Conservation (phyloP, 2,888 invertebrate species). For the Tryphoninae sp. region DNA sequence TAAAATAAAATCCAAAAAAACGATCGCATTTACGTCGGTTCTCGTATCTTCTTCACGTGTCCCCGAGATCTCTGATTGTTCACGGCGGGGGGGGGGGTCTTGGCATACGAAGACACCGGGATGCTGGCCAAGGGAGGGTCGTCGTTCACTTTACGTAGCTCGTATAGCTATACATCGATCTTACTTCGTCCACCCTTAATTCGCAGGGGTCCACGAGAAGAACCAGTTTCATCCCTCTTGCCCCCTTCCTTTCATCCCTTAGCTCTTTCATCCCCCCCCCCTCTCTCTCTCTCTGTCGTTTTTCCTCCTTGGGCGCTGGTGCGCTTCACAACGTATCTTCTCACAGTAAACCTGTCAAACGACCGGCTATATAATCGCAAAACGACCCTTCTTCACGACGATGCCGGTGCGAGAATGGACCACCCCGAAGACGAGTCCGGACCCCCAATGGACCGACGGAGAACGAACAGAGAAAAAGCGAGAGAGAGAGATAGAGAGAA, state of each 20-base stretch:
- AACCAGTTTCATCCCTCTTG: conserved; percentile 54
- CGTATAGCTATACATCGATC: neutral
- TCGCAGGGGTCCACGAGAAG: conserved; percentile 62
- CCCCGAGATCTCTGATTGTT: conserved; percentile 27
- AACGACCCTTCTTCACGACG: conserved; percentile 50
- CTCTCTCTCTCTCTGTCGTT: conserved; percentile 41
- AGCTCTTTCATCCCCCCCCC: conserved; percentile 28
- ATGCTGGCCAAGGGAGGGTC: conserved; percentile 29
- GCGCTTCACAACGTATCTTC: conserved; percentile 79
- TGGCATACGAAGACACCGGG: conserved; percentile 1
- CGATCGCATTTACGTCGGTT: conserved; percentile 11
- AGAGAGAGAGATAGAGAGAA: conserved; percentile 1
- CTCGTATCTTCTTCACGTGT: conserved; percentile 6
- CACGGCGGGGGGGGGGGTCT: conserved; percentile 55
- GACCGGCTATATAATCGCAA: conserved; percentile 43
- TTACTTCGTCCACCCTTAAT: conserved; percentile 47
- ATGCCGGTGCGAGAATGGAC: conserved; percentile 26
- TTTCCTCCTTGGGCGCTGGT: conserved; percentile 57
- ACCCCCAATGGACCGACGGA: conserved; percentile 62
- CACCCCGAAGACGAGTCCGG: conserved; percentile 54
- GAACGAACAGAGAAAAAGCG: conserved; percentile 56
- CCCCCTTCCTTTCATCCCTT: conserved; percentile 5
- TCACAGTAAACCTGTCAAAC: conserved; percentile 77
- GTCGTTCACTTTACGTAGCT: neutral
- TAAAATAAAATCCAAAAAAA: neutral